These are phyloP conservation scores for Fulmarus glacialis DNA, from an alignment of 2,113 vertebrate genomes.

Conservation along the genomic window DNA sequence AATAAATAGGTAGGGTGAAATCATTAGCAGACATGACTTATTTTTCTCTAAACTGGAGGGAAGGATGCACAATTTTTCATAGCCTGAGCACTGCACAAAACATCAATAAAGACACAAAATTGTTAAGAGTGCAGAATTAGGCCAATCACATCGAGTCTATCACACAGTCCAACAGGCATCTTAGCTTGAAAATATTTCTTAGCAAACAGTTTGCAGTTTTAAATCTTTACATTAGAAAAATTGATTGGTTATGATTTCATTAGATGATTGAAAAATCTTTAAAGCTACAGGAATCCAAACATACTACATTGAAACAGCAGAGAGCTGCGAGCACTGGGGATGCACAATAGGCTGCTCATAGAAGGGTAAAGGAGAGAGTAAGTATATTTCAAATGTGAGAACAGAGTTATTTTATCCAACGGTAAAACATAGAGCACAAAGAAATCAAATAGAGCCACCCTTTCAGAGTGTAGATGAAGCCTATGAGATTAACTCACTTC, in stretches of 20 bases:
- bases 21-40: not conserved
- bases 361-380: not conserved
- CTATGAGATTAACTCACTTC: not conserved
- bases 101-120: not conserved
- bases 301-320: not conserved
- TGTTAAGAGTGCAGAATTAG: not conserved
- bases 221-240: constrained; percentile 18
- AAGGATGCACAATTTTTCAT: not conserved
- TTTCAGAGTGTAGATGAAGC: not conserved
- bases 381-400: not conserved
- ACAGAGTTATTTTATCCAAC: not conserved
- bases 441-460: not conserved
- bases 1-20: not conserved
- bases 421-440: not conserved
- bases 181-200: not conserved
- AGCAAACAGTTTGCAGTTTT: not conserved
- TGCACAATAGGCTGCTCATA: not conserved
- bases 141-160: not conserved
- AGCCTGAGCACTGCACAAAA: not conserved
- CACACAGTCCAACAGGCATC: not conserved
- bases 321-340: not conserved
- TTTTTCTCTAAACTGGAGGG: not conserved
- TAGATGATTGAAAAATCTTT: constrained; percentile 28
- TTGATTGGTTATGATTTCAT: not conserved
- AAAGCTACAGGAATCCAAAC: not conserved